Base-by-base conservation (phyloP, 2,113 vertebrate genomes). In the Dromas ardeola region DNA sequence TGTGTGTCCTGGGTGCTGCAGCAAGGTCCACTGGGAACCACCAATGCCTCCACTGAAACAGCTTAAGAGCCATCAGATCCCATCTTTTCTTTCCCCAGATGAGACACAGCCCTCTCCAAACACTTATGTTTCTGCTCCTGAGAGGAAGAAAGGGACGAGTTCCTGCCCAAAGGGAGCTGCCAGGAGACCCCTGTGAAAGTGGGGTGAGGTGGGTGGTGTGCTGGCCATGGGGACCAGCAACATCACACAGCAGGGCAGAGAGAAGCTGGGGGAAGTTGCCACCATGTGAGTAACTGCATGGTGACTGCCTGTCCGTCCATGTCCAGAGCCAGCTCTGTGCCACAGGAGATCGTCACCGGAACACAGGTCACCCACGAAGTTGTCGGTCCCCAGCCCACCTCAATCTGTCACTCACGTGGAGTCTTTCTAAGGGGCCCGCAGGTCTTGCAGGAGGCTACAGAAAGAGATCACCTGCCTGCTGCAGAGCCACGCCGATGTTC, bases 221-320 rank as follows among this genome's bases (percentile, higher is more conserved):
- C 15, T 43, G 52, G 58, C 50, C 1, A 0, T 23, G 56, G 50
- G 67, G 23, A 52, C 40, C 40, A 58, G 69, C 78, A 79, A 63
- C 50, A 15, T 42, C 77, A 15, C 42, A 17, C 38, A 13, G 22
- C 9, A 30, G 73, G 38, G 59, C 8, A 71, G 20, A 40, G 47
- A 16, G 30, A 26, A 27, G 5, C 36, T 4, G 10, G n/a, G 52
- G 43, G 30, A n/a, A 53, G 34, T 13, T 47, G 55, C 6, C 40
- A 29, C 43, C 0, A 0, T 11, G n/a, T 29, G 36, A 81, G 32
- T 27, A 67, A 13, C 88, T 61, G 40, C 43, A 17, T 5, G 50
- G 81, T n/a, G 42, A 27, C 43, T 53, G 34, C 50, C 32, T 15
- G 16, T 7, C 10, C 0, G 2, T 4, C 61, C 1, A 0, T n/a